Percentiles rank a stretch among this genome's conserved stretches.
phyloP scores from a whole-genome alignment of 2,888 invertebrate genomes.

The Chouioia cunea region DNA sequence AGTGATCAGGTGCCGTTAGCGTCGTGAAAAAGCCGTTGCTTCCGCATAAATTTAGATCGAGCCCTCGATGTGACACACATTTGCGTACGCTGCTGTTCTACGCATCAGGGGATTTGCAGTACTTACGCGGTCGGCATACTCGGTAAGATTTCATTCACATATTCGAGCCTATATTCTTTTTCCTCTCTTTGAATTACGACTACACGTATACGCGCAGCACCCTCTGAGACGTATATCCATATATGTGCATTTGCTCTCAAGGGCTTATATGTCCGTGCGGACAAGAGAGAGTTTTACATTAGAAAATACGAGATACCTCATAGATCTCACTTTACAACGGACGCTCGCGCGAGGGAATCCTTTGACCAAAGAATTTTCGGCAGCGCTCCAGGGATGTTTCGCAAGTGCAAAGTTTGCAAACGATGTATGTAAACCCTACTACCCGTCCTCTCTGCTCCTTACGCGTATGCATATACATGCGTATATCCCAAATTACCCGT shows the following conservation, averaged over 20 bases:
- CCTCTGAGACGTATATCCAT: not conserved
- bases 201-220: slow-evolving; percentile 15
- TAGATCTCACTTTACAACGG: slow-evolving; percentile 32
- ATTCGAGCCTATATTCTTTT: slow-evolving; percentile 4
- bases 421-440: not conserved
- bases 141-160: slow-evolving; percentile 24
- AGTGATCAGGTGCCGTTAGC: not conserved
- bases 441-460: not conserved
- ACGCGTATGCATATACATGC: not conserved
- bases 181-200: slow-evolving; percentile 38
- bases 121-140: not conserved
- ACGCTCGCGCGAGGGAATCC: slow-evolving; percentile 5
- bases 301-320: slow-evolving; percentile 37
- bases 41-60: too few relatives aligned
- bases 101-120: too few relatives aligned
- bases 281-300: slow-evolving; percentile 22
- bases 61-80: too few relatives aligned
- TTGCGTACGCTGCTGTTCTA: too few relatives aligned
- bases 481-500: not conserved
- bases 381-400: not conserved
- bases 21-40: not conserved
- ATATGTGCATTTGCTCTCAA: too few relatives aligned
- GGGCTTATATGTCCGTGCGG: too few relatives aligned
- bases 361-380: slow-evolving; percentile 41
- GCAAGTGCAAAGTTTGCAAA: slow-evolving; percentile 26